Conservation (phyloP, 2,888 invertebrate genomes). For the Allophyes oxyacanthae region DNA sequence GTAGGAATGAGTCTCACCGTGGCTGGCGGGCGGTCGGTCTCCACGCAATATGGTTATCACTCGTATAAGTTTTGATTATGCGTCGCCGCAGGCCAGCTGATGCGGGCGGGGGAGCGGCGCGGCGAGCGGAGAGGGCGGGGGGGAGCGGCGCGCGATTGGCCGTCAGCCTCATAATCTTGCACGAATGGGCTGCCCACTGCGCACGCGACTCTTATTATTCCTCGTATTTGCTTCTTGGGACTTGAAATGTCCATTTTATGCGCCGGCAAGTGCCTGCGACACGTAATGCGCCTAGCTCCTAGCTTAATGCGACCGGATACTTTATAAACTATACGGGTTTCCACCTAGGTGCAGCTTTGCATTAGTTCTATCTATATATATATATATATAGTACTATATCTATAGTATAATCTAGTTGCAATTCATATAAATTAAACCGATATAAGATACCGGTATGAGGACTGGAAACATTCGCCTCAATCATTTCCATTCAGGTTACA, state of each 20-base stretch:
- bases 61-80: conserved; percentile 70
- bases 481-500: conserved; percentile 15
- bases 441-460: conserved; percentile 17
- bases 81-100: conserved; percentile 69
- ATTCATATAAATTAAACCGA: conserved; percentile 29
- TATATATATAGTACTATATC: no score
- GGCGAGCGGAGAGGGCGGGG: conserved; percentile 26
- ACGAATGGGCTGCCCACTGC: conserved; percentile 70
- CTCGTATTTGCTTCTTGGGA: conserved; percentile 53
- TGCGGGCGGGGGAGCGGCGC: conserved; percentile 30
- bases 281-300: conserved; percentile 27
- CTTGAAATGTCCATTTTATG: conserved; percentile 51
- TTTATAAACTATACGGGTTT: conserved; percentile 33
- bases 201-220: conserved; percentile 66
- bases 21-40: conserved; percentile 39
- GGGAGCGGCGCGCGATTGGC: conserved; percentile 62
- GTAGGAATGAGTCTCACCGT: conserved; percentile 54
- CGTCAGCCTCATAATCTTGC: conserved; percentile 65
- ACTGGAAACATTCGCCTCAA: conserved; percentile 9
- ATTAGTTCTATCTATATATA: conserved; percentile 31
- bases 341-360: conserved; percentile 25
- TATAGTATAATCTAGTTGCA: conserved; percentile 34
- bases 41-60: conserved; percentile 68
- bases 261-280: conserved; percentile 29
- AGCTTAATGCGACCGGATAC: conserved; percentile 38